Percentiles rank a stretch among this genome's conserved stretches.
Evolutionary conservation across 2,113 vertebrate species (phyloP).

Genomic region (Python bivittatus): DNA sequence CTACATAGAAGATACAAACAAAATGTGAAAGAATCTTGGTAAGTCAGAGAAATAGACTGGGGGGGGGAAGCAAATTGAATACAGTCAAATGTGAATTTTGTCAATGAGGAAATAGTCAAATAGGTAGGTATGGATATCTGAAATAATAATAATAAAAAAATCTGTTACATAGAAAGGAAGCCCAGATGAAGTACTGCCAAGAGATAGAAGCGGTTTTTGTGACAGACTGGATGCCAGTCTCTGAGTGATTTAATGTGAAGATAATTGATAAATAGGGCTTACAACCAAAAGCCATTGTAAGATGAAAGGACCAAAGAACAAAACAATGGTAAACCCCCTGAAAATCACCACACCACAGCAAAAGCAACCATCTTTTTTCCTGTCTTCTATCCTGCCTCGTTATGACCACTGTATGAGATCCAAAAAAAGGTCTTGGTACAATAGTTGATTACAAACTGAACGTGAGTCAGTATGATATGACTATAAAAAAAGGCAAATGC

Average conservation of each 20-base stretch:
- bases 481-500: neutral
- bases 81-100: neutral
- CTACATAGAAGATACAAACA: neutral
- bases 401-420: neutral
- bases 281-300: neutral
- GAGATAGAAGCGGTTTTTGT: neutral
- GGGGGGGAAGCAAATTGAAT: neutral
- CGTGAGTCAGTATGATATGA: neutral
- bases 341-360: neutral
- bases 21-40: neutral
- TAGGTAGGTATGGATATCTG: neutral
- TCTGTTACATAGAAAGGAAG: neutral
- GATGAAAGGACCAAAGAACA: neutral
- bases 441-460: neutral
- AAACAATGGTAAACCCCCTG: neutral
- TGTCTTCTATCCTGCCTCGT: neutral
- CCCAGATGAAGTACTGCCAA: neutral
- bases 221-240: neutral
- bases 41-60: neutral
- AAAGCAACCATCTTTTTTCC: neutral
- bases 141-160: neutral
- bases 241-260: neutral
- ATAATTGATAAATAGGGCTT: neutral
- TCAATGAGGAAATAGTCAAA: neutral
- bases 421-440: neutral